Conservation (phyloP, 2,888 invertebrate species). For the Onthophagus sagittarius region DNA sequence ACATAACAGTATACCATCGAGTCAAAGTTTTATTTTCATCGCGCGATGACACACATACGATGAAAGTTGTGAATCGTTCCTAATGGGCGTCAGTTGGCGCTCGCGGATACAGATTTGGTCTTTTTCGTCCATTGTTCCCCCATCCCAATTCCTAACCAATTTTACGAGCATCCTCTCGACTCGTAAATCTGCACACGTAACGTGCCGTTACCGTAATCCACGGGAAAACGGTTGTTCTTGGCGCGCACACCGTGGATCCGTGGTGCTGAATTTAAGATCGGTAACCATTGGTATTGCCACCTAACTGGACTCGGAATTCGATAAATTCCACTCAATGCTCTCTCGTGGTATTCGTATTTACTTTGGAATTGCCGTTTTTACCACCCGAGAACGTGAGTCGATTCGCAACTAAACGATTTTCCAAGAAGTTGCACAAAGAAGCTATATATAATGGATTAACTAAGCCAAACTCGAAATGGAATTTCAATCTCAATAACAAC, state of each 20-base stretch:
- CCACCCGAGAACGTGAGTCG: background rate
- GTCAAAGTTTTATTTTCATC: background rate
- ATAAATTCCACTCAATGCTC: background rate
- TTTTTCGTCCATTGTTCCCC: background rate
- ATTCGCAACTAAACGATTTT: background rate
- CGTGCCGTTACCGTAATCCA: background rate
- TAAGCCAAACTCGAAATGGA: too few species aligned
- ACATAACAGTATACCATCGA: background rate
- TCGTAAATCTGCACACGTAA: background rate
- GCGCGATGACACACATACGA: background rate
- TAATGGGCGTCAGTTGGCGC: background rate
- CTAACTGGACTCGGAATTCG: background rate
- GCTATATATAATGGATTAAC: too few species aligned
- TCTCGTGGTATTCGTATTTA: background rate
- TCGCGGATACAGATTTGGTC: background rate
- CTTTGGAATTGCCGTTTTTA: background rate
- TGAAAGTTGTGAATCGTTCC: background rate
- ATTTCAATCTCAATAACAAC: too few species aligned
- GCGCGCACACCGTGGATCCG: background rate
- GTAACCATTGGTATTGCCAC: background rate
- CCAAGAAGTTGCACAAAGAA: background rate
- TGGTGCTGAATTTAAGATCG: background rate
- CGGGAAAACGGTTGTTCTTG: background rate
- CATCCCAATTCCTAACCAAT: background rate
- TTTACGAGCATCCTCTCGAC: background rate